phyloP scores from a whole-genome alignment of 2,113 vertebrate species.

The Callospermophilus lateralis region DNA sequence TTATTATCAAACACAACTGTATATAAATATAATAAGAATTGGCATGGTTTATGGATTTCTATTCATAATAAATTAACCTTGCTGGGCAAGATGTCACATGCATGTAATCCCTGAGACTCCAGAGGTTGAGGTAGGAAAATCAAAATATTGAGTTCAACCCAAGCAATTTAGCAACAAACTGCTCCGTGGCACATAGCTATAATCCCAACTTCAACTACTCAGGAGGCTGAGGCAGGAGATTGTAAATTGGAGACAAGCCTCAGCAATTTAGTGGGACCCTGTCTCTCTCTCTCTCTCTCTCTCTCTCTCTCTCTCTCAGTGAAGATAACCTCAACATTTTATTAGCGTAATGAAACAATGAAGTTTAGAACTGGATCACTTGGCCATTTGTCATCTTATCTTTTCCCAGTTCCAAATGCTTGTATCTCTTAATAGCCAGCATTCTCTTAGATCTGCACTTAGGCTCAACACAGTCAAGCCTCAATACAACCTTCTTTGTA shows the following conservation, averaged over 20 bases:
- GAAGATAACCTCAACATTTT: too few species aligned
- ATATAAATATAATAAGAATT: background rate
- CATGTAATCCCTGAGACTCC: background rate
- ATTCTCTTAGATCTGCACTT: too few species aligned
- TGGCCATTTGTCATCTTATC: too few species aligned
- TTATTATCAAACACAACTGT: background rate
- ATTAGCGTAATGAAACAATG: too few species aligned
- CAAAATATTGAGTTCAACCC: background rate
- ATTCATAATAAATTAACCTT: background rate
- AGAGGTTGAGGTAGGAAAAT: background rate
- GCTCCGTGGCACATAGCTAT: fast-evolving
- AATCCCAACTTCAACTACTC: background rate
- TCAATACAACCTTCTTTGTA: too few species aligned
- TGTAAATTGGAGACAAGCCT: background rate
- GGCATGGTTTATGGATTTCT: background rate
- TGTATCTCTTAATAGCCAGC: too few species aligned
- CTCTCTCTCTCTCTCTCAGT: too few species aligned
- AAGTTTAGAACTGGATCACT: too few species aligned
- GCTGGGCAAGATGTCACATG: background rate
- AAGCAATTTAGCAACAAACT: background rate
- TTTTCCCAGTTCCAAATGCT: too few species aligned
- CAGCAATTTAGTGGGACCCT: background rate
- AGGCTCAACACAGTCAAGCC: too few species aligned
- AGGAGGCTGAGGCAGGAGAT: background rate
- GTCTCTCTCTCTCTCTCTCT: too few species aligned